Conservation (phyloP, 2,113 vertebrate species). For the Poicephalus gulielmi region DNA sequence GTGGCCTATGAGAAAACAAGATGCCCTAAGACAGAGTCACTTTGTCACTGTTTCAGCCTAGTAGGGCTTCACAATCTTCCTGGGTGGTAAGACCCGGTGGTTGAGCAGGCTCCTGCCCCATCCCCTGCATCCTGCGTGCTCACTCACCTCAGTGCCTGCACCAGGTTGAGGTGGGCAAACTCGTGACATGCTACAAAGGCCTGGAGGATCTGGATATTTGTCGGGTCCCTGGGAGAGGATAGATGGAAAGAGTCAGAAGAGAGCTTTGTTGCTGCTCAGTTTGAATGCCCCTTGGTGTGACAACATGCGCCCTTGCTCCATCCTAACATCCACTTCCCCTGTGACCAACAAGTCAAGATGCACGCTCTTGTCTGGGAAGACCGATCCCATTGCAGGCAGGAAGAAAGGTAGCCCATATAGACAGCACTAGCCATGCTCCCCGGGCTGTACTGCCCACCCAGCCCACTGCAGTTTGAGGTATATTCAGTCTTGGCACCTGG, state of each 20-base stretch:
- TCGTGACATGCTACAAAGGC: constrained; percentile 93
- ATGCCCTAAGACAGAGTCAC: not conserved
- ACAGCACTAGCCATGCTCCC: not conserved
- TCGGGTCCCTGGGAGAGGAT: constrained; percentile 76
- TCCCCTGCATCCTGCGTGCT: rapidly evolving
- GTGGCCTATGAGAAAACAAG: not conserved
- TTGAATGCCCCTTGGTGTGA: not conserved
- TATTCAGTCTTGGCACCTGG: not conserved
- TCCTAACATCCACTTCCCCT: not conserved
- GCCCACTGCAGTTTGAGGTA: not conserved
- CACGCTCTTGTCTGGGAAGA: not conserved
- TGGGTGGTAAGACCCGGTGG: not conserved
- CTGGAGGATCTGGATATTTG: constrained; percentile 89
- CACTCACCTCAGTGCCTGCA: constrained; percentile 91
- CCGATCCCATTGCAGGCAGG: not conserved
- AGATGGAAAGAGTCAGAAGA: not conserved
- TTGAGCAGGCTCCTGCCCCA: not conserved
- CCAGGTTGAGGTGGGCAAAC: constrained; percentile 91
- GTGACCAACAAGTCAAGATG: not conserved
- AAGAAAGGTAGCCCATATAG: not conserved
- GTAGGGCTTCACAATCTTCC: not conserved
- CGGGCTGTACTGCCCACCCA: not conserved
- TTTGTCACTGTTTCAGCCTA: not conserved
- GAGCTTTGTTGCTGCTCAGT: not conserved
- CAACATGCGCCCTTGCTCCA: not conserved